Percentiles rank a stretch among this genome's conserved stretches.
Conservation (phyloP, 2,888 invertebrate genomes). For the Caenorhabditis drosophilae region DNA sequence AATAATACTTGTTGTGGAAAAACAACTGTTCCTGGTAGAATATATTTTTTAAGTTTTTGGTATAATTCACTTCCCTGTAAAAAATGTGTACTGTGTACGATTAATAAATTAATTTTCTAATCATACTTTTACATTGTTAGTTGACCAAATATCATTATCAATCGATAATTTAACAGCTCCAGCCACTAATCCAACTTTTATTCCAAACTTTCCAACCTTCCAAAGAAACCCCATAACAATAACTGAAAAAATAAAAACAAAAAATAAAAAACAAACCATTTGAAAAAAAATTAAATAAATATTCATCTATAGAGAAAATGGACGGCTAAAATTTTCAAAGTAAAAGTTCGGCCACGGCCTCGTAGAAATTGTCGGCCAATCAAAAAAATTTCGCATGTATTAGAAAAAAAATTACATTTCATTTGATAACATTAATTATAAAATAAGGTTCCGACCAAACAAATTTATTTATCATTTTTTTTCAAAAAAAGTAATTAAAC, state of each 20-base stretch:
- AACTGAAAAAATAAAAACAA: background rate
- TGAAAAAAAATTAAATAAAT: background rate
- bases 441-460: too few species aligned
- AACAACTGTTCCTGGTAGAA: constrained; percentile 65
- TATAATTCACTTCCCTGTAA: constrained; percentile 58
- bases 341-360: constrained; percentile 1
- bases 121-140: constrained; percentile 51
- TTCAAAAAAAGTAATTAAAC: too few species aligned
- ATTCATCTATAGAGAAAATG: too few species aligned
- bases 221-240: constrained; percentile 33
- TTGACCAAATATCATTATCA: constrained; percentile 65
- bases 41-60: constrained; percentile 59
- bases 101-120: background rate
- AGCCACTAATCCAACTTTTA: constrained; percentile 60
- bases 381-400: too few species aligned
- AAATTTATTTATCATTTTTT: too few species aligned
- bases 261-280: background rate
- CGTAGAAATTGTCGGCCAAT: too few species aligned
- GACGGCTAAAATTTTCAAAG: too few species aligned
- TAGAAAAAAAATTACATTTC: too few species aligned
- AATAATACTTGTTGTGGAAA: constrained; percentile 62
- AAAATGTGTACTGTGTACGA: constrained; percentile 2
- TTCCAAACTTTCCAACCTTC: constrained; percentile 47
- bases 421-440: too few species aligned
- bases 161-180: constrained; percentile 64